phyloP scores from a whole-genome alignment of 2,113 vertebrate species.

The Scomber colias region DNA sequence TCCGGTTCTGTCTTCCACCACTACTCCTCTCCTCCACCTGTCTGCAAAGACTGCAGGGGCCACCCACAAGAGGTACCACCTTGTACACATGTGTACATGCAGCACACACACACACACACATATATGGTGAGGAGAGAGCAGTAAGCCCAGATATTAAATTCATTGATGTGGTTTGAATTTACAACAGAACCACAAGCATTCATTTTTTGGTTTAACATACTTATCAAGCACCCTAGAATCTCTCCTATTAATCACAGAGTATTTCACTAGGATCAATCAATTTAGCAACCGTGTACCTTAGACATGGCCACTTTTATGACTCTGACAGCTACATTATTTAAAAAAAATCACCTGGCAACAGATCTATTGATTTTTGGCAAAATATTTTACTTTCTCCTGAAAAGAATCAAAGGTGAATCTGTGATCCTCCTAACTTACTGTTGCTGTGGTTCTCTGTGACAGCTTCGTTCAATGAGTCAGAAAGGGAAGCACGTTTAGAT shows the following conservation, averaged over 20 bases:
- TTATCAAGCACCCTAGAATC: slow-evolving; percentile 22
- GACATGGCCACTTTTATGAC: neutral
- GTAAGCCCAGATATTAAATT: neutral
- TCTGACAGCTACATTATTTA: neutral
- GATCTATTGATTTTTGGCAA: neutral
- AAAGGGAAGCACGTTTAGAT: neutral
- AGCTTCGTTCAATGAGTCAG: slow-evolving; percentile 18
- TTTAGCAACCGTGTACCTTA: neutral
- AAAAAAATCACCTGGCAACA: neutral
- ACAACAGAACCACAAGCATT: neutral
- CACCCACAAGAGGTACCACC: slow-evolving; percentile 94
- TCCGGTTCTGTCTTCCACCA: slow-evolving; percentile 99
- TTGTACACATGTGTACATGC: slow-evolving; percentile 21
- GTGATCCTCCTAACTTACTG: neutral
- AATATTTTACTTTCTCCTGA: neutral
- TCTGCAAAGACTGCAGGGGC: slow-evolving; percentile 92
- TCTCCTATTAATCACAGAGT: neutral
- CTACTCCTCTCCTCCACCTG: slow-evolving; percentile 92
- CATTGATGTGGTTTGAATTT: neutral
- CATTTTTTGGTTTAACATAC: neutral
- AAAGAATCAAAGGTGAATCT: neutral
- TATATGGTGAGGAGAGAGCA: neutral
- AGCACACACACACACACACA: neutral
- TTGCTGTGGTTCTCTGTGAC: slow-evolving; percentile 19
- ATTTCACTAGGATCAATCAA: neutral